These are phyloP conservation scores for Calidris pygmaea DNA, from an alignment of 2,113 vertebrate species.

Conservation along the genomic window DNA sequence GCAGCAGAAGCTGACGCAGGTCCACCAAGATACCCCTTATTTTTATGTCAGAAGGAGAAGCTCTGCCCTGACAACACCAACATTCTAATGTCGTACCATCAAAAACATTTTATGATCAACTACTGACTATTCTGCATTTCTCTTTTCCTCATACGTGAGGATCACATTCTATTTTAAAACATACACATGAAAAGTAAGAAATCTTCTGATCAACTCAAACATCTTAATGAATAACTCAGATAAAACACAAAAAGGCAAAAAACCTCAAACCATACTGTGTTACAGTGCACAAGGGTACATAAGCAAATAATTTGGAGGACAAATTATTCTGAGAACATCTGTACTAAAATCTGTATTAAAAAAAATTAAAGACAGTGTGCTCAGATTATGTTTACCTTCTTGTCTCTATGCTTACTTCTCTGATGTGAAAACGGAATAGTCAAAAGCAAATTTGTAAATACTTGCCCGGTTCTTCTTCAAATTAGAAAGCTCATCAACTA, in stretches of 20 bases:
- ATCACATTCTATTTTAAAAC: background rate
- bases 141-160: background rate
- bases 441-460: background rate
- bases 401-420: background rate
- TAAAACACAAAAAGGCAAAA: background rate
- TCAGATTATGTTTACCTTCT: background rate
- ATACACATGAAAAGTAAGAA: background rate
- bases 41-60: background rate
- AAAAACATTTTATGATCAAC: background rate
- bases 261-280: rapidly evolving
- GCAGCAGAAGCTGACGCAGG: background rate
- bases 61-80: background rate
- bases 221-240: background rate
- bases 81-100: background rate
- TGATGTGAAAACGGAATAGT: background rate
- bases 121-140: background rate
- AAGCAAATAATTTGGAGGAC: background rate
- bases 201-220: background rate
- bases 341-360: background rate
- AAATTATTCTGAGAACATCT: background rate
- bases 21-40: background rate
- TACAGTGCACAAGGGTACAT: background rate
- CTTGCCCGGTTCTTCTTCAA: slow-evolving; percentile 91
- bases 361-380: background rate
- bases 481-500: slow-evolving; percentile 92